Evolutionary conservation across 2,888 invertebrate species (phyloP), one percentile per base, ranked within the genome.

Genomic region (Idaea biselata): DNA sequence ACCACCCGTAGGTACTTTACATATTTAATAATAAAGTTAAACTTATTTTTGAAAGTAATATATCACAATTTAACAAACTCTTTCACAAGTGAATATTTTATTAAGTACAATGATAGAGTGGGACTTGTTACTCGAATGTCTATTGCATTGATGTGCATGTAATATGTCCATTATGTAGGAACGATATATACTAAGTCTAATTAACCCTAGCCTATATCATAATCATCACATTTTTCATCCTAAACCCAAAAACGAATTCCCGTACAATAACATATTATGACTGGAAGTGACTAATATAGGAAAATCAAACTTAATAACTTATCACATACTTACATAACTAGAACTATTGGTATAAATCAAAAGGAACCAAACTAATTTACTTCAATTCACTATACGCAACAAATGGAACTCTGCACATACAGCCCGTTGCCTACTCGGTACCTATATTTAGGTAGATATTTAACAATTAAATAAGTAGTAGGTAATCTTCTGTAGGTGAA

Each of bases 211-310:
- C 71, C 81, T 83, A 81, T 74, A 72, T 78, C 82, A 82, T 84
- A 85, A 77, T 74, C 80, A 78, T 79, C 81, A 90, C 90, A 91
- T 81, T 83, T 83, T 82, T 84, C 82, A 74, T 67, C 74, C 80
- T 83, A 72, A 71, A 75, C 76, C 76, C 79, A 80, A 77, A n/a
- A 78, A 82, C 82, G 79, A 80, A 79, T 83, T 69, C 75, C 74
- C 77, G 77, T 88, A 87, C 79, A 81, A 82, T 89, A 87, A 89
- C 87, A 88, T 91, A 92, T 91, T 91, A 91, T 92, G 92, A 92
- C 92, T 92, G 88, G 87, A 91, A 91, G 91, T 91, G 92, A 92
- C 92, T 92, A 92, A 82, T 83, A 87, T 86, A 87, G 81, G 79
- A 89, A 87, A 79, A 85, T 85, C 85, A 79, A 83, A 83, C 79